Conservation (phyloP, 2,888 invertebrate genomes). For the Pristionchus fissidentatus region DNA sequence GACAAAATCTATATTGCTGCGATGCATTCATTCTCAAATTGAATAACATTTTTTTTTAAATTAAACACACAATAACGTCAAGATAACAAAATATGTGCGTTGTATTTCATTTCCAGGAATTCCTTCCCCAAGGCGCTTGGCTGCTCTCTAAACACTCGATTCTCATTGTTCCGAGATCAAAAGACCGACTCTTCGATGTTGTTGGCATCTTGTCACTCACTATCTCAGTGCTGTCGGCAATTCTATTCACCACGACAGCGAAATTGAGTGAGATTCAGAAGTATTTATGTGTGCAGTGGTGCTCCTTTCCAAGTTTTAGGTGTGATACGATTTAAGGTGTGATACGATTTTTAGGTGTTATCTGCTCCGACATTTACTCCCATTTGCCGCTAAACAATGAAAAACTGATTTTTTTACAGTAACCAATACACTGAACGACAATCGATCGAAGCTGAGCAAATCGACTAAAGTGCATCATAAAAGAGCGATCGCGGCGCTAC, state of each 20-base stretch:
- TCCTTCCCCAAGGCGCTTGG: background rate
- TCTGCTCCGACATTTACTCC: too few species aligned
- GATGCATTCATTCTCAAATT: too few species aligned
- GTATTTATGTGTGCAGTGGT: background rate
- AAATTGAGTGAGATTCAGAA: background rate
- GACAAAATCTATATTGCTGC: too few species aligned
- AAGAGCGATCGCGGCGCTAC: background rate
- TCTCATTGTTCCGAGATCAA: background rate
- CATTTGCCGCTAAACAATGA: too few species aligned
- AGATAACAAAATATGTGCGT: too few species aligned
- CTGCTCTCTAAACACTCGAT: background rate
- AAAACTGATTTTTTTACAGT: too few species aligned
- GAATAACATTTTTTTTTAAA: too few species aligned
- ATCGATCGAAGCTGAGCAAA: constrained; percentile 14
- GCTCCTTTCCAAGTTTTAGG: too few species aligned
- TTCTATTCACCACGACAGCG: background rate
- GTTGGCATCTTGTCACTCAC: background rate
- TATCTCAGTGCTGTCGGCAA: background rate
- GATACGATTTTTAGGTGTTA: too few species aligned
- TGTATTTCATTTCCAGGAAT: background rate
- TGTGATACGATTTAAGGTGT: too few species aligned
- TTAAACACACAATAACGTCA: too few species aligned
- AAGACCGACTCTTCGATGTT: background rate
- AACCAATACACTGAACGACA: background rate
- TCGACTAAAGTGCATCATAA: background rate